A percentile compares a stretch with the other conserved stretches of the same genome.
These are phyloP conservation scores for Tokudaia muenninki DNA, from an alignment of 2,797 vertebrate species.

Conservation along the genomic window DNA sequence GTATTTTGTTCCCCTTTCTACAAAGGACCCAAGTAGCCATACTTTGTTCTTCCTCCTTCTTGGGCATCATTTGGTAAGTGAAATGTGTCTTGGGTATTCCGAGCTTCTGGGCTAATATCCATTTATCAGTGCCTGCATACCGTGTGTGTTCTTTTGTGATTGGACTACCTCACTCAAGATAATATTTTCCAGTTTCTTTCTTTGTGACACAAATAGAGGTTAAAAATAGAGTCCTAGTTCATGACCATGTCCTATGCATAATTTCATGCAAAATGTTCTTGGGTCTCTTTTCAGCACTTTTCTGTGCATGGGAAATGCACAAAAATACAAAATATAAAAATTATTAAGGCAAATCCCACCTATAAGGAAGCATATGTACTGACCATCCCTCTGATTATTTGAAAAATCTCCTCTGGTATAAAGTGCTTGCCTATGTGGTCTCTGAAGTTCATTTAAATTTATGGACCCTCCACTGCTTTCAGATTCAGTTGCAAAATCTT, in stretches of 20 bases:
- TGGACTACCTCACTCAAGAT: too few species aligned
- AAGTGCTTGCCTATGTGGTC: constrained; percentile 68
- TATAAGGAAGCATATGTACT: constrained; percentile 58
- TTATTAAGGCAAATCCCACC: constrained; percentile 50
- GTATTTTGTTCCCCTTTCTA: too few species aligned
- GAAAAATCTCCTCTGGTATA: constrained; percentile 57
- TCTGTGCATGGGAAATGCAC: constrained; percentile 27
- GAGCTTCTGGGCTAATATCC: too few species aligned
- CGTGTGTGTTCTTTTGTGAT: too few species aligned
- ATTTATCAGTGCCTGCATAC: too few species aligned
- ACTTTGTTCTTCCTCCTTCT: too few species aligned
- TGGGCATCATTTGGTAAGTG: too few species aligned
- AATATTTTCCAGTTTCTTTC: background rate
- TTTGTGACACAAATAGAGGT: background rate
- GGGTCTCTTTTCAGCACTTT: constrained; percentile 12
- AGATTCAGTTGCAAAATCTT: constrained; percentile 61
- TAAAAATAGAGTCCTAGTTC: background rate
- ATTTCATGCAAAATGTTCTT: background rate
- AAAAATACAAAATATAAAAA: constrained; percentile 69
- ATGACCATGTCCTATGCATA: background rate
- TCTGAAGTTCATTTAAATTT: constrained; percentile 79
- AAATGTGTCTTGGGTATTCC: too few species aligned
- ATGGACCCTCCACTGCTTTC: constrained; percentile 72
- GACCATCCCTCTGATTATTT: constrained; percentile 70
- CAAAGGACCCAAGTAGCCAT: too few species aligned